Evolutionary conservation across 2,888 invertebrate genomes (phyloP), one percentile per base, ranked within the genome.

Genomic region (Cylloceria caligata): DNA sequence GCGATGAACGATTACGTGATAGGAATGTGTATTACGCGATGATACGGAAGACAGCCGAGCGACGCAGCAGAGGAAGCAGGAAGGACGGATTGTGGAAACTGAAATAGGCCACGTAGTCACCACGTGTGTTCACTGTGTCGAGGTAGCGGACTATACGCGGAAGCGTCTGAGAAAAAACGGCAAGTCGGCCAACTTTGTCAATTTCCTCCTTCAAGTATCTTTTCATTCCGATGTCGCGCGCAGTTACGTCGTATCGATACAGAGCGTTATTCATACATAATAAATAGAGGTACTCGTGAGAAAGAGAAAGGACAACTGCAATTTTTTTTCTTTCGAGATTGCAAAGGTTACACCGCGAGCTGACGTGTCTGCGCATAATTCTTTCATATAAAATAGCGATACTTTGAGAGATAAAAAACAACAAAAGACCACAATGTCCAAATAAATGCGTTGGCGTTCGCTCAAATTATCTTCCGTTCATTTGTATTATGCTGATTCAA

Each of bases 161-260:
- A 24, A 16, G 2, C 45, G 47, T 27, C 36, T 55, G 71, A 57
- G 24, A 45, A 55, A 57, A 5, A 30, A 16, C 24, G 27, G 60
- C 30, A 30, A 30, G 52, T 49, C 39, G 47, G 77, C 36, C 74
- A 84, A 86, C 82, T 84, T 84, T 82, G 84, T 83, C 82, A 83
- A 86, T 86, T 84, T 84, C 55, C 74, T 79, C 74, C 76, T 80
- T 80, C 67, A 52, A 55, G 49, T 45, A 60, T 83, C 67, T 85
- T 80, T 76, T 79, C 65, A 52, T 65, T 9, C 74, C 6, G 34
- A 68, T 73, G 49, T 45, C 49, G 21, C 52, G 67, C 34, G 71
- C 60, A 68, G 74, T 65, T 57, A 64, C 73, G 83, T 78, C 78
- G 80, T 81, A 83, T 74, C 65, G 77, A 80, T 78, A 73, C 24